Evolutionary conservation across 1,140 invertebrate species (phyloP).

Genomic region (Drosophila saltans): DNA sequence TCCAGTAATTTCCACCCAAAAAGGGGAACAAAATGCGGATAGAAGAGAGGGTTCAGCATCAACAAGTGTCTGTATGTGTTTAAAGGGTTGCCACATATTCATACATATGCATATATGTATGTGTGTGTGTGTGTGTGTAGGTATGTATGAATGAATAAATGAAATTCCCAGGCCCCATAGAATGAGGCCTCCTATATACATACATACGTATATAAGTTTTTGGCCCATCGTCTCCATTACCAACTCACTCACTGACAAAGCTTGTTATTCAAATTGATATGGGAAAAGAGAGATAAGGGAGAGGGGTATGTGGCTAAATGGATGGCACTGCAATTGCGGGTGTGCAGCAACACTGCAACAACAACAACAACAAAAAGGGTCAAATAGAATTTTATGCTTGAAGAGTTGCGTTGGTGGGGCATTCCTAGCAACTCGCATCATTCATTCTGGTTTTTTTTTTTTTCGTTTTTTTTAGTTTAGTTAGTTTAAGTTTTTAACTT

Average conservation of each 20-base stretch:
- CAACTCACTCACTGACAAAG: constrained; percentile 17
- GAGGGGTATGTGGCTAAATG: neutral
- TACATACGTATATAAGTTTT: constrained; percentile 4
- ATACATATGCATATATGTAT: no score
- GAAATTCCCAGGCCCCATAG: constrained; percentile 10
- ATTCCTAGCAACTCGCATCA: constrained; percentile 29
- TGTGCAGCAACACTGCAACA: constrained; percentile 1
- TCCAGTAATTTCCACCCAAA: constrained; percentile 25
- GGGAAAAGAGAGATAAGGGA: neutral
- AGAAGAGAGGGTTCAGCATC: constrained; percentile 8
- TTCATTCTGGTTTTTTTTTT: constrained; percentile 7
- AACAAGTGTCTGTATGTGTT: constrained; percentile 20
- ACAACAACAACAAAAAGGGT: constrained; percentile 9
- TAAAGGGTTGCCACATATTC: constrained; percentile 17
- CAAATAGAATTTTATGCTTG: constrained; percentile 20
- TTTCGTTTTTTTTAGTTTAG: constrained; percentile 36
- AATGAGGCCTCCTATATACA: constrained; percentile 7
- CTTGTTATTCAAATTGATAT: constrained; percentile 16
- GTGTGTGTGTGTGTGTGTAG: no score
- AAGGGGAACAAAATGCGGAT: neutral
- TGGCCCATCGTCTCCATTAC: constrained; percentile 20
- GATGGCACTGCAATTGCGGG: neutral
- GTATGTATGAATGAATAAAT: constrained; percentile 15
- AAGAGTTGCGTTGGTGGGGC: constrained; percentile 1
- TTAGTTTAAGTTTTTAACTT: constrained; percentile 11